A percentile compares a stretch with the other conserved stretches of the same genome.
Conservation (phyloP, 1,140 invertebrate genomes). For the Zaprionus davidi region DNA sequence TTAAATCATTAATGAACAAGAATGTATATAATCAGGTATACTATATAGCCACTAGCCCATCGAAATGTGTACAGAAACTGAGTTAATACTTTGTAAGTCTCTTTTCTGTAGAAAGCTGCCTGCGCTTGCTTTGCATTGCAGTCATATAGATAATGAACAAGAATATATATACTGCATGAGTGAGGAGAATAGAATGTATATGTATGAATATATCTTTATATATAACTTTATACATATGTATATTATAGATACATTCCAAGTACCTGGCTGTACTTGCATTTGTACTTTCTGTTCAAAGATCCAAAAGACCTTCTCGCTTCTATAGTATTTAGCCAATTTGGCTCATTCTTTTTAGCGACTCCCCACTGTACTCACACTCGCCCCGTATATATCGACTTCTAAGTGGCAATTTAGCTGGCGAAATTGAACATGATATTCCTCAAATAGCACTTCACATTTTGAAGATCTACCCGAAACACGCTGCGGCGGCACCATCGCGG, state of each 20-base stretch:
- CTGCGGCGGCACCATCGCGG: not conserved
- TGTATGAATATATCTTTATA: too few relatives aligned
- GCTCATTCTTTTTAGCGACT: not conserved
- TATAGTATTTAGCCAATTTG: too few relatives aligned
- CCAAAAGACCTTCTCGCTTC: too few relatives aligned
- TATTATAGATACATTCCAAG: too few relatives aligned
- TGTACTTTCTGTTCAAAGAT: too few relatives aligned
- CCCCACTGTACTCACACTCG: slow-evolving; percentile 2
- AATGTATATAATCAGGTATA: not conserved
- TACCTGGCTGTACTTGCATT: too few relatives aligned
- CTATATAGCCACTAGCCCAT: not conserved
- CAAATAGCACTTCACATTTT: slow-evolving; percentile 39
- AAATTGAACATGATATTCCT: slow-evolving; percentile 44
- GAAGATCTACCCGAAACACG: slow-evolving; percentile 13
- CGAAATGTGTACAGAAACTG: not conserved
- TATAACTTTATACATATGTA: too few relatives aligned
- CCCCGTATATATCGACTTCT: slow-evolving; percentile 15
- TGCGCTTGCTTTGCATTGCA: not conserved
- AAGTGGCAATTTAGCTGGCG: slow-evolving; percentile 26
- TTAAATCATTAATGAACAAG: not conserved
- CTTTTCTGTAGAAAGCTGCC: not conserved
- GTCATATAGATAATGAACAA: not conserved
- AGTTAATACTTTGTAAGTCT: not conserved
- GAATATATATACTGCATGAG: not conserved
- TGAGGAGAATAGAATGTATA: too few relatives aligned